phyloP scores from a whole-genome alignment of 2,113 vertebrate genomes.

The Gasterosteus aculeatus region DNA sequence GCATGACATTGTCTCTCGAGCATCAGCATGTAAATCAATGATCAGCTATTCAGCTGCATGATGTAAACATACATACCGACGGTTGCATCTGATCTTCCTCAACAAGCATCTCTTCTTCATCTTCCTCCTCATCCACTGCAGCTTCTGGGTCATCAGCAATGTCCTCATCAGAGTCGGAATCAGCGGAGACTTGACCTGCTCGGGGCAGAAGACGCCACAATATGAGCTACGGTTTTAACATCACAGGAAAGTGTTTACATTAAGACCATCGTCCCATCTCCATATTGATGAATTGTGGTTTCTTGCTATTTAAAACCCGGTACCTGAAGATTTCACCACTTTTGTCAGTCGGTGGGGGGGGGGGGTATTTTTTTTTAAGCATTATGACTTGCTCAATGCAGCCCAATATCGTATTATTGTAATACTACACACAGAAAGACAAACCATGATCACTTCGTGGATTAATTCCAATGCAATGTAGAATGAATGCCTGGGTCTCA shows the following conservation, averaged over 20 bases:
- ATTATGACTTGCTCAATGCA: neutral
- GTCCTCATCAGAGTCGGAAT: constrained; percentile 73
- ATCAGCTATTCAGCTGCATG: neutral
- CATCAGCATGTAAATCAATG: neutral
- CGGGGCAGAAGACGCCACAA: neutral
- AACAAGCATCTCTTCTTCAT: constrained; percentile 73
- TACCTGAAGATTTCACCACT: neutral
- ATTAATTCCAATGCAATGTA: neutral
- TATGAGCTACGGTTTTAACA: neutral
- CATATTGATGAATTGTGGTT: neutral
- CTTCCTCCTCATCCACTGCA: constrained; percentile 79
- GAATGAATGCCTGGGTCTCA: neutral
- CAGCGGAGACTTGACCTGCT: constrained; percentile 70
- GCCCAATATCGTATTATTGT: neutral
- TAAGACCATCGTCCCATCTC: too few relatives aligned
- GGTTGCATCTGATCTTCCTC: constrained; percentile 76
- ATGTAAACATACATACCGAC: constrained; percentile 56
- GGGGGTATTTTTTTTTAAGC: neutral
- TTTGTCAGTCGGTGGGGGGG: neutral
- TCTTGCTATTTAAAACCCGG: neutral
- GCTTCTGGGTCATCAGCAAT: constrained; percentile 54
- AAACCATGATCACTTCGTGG: neutral
- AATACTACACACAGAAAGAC: neutral
- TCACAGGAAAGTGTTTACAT: neutral
- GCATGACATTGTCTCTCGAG: neutral